These are phyloP conservation scores for Ctenoplectra terminalis DNA, from an alignment of 1,140 invertebrate species.

Conservation along the genomic window DNA sequence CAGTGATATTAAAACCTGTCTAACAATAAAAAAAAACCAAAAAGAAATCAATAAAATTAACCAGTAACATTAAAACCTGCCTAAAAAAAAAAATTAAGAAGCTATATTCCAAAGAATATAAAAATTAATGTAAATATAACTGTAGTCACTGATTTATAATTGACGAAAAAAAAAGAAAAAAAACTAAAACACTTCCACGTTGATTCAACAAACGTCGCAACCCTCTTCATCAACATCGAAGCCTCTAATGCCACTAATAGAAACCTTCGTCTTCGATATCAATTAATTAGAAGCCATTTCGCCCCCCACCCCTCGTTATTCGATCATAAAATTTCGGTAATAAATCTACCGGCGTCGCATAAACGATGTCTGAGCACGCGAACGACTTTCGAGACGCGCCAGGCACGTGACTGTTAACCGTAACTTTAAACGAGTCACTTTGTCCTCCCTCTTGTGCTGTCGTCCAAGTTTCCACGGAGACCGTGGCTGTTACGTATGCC, in stretches of 20 bases:
- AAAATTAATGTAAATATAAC: too few species aligned
- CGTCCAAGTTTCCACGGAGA: conserved; percentile 38
- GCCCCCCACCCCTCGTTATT: not conserved
- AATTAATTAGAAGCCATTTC: conserved; percentile 28
- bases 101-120: too few species aligned
- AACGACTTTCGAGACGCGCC: conserved; percentile 45
- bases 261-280: conserved; percentile 16
- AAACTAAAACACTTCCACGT: not conserved
- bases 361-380: conserved; percentile 47
- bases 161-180: too few species aligned
- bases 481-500: conserved; percentile 10
- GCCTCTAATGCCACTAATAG: not conserved
- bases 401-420: conserved; percentile 45
- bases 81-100: too few species aligned
- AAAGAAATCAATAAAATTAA: too few species aligned
- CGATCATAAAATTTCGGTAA: conserved; percentile 34
- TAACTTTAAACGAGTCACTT: conserved; percentile 55
- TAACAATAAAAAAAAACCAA: too few species aligned
- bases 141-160: too few species aligned
- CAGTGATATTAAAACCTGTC: too few species aligned
- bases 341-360: conserved; percentile 17
- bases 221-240: not conserved
- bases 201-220: not conserved
- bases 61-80: too few species aligned
- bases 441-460: not conserved